Conservation (phyloP, 2,113 vertebrate species). For the Syngnathus floridae region DNA sequence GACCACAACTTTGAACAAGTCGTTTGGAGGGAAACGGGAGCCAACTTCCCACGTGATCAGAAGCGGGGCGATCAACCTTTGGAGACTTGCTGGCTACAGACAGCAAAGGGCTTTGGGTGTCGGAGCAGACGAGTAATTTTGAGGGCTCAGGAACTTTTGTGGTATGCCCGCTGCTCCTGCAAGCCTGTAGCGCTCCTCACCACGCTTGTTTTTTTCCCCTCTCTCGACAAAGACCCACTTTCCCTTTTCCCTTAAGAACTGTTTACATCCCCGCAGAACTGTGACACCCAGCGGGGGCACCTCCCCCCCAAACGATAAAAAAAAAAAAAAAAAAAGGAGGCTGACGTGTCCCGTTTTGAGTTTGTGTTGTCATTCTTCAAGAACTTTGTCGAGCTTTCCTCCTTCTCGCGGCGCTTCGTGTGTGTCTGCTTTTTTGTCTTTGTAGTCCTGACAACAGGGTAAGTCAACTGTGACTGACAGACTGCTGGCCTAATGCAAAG, state of each 20-base stretch:
- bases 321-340: neutral
- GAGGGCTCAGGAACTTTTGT: conserved; percentile 71
- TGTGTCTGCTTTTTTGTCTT: conserved; percentile 65
- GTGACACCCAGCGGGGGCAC: conserved; percentile 52
- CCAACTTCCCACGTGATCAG: neutral
- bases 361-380: neutral
- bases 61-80: conserved; percentile 17
- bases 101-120: conserved; percentile 52
- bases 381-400: conserved; percentile 4
- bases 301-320: conserved; percentile 44
- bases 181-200: conserved; percentile 52
- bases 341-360: conserved; percentile 12
- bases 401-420: conserved; percentile 33
- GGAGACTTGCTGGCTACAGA: conserved; percentile 37
- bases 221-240: conserved; percentile 38
- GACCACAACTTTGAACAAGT: conserved; percentile 33
- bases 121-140: conserved; percentile 43
- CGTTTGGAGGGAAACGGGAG: conserved; percentile 22
- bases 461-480: conserved; percentile 66
- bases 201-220: conserved; percentile 39
- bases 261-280: conserved; percentile 68
- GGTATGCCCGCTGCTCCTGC: conserved; percentile 57
- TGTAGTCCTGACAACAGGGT: conserved; percentile 70
- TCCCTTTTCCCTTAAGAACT: conserved; percentile 53
- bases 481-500: conserved; percentile 63